Percentiles rank a stretch among this genome's conserved stretches.
Evolutionary conservation across 2,888 invertebrate genomes (phyloP).

Genomic region (Tetrapedia diversipes): DNA sequence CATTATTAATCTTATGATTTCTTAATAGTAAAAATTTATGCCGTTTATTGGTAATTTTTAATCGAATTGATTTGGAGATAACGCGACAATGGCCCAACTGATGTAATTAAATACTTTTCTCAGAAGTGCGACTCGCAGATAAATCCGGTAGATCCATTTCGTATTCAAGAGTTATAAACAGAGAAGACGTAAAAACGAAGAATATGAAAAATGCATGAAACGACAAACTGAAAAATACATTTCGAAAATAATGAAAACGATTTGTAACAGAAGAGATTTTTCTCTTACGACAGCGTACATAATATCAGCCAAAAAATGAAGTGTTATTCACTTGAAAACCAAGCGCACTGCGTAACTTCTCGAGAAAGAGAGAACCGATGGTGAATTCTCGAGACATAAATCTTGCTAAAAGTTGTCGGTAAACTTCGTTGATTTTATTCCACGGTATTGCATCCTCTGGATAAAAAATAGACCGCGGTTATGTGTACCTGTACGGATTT

Average conservation of each 20-base stretch:
- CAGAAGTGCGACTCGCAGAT: no score
- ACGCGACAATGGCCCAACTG: no score
- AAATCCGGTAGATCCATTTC: no score
- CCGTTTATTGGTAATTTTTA: no score
- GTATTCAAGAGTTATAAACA: no score
- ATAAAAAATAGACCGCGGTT: conserved; percentile 28
- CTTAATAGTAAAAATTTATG: no score
- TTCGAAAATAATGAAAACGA: neutral
- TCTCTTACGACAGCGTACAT: neutral
- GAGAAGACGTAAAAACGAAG: neutral
- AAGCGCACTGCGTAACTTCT: neutral
- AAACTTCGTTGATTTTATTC: conserved; percentile 35
- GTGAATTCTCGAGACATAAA: conserved; percentile 48
- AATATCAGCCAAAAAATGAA: conserved; percentile 1
- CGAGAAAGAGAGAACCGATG: conserved; percentile 7
- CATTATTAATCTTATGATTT: no score
- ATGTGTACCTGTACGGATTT: conserved; percentile 39
- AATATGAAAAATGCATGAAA: neutral
- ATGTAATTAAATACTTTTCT: no score
- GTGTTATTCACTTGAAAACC: neutral
- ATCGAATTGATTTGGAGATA: no score
- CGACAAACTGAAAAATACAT: neutral
- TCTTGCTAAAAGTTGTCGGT: conserved; percentile 29
- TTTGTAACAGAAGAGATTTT: neutral
- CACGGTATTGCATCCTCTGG: conserved; percentile 12